Conservation (phyloP, 2,888 invertebrate genomes). For the Agrotis ipsilon region DNA sequence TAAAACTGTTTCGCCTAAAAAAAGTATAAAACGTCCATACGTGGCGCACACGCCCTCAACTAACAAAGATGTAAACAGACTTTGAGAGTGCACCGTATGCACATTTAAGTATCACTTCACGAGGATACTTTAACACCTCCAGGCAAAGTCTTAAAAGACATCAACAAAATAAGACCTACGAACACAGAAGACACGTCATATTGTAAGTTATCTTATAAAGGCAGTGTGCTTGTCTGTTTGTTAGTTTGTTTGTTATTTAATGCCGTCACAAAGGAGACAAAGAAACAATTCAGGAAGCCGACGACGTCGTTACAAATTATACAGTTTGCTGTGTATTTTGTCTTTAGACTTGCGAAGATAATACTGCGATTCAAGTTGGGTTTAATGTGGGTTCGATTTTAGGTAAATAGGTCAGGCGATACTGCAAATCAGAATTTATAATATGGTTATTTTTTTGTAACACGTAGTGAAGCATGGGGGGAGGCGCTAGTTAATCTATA, state of each 20-base stretch:
- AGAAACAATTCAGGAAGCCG: constrained; percentile 23
- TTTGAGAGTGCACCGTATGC: background rate
- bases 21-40: no score
- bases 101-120: background rate
- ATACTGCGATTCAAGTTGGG: background rate
- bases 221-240: constrained; percentile 25
- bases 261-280: constrained; percentile 41
- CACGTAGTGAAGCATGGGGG: no score
- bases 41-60: no score
- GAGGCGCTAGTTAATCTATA: no score
- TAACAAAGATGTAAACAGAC: no score
- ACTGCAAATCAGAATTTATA: no score
- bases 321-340: constrained; percentile 10
- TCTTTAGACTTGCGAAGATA: constrained; percentile 9
- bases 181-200: background rate
- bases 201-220: constrained; percentile 24
- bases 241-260: constrained; percentile 35
- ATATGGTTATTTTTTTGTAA: no score
- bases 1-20: no score
- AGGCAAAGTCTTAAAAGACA: background rate
- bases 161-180: background rate
- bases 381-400: background rate
- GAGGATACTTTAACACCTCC: background rate
- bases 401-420: no score
- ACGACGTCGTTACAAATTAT: constrained; percentile 26